Evolutionary conservation across 2,888 invertebrate species (phyloP), one percentile per base, ranked within the genome.

Genomic region (Anticlea derivata): DNA sequence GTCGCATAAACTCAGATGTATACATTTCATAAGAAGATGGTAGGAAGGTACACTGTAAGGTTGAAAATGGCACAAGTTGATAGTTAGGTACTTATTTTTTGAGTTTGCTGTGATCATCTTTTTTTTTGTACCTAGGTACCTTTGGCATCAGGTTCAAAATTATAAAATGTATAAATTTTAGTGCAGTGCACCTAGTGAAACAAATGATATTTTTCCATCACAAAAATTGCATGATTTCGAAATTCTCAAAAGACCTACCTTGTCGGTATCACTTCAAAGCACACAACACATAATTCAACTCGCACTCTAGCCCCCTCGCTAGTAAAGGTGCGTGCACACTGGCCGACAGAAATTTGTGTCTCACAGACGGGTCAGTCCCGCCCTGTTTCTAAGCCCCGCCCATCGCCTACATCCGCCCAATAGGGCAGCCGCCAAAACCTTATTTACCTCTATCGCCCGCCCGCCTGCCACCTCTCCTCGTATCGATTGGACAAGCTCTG

Each of bases 401-500:
- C 69, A 58, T 48, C 20, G 27, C 17, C 17, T 13, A 23, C 13
- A n/a, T n/a, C 41, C 47, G 55, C 5, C 87, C 83, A 88, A 83
- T 80, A 60, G 53, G 47, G 47, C 4, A 47, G 47, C 44, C 40
- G 55, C 66, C 69, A 88, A 70, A 84, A 80, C 79, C 68, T 88
- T 90, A 90, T 87, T 90, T 90, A 90, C 89, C 72, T 65, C 55
- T 68, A 79, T 66, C 83, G 66, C 74, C 83, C 82, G 80, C 81
- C 86, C 84, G 79, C 86, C 77, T 72, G 65, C 66, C 55, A 73
- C 75, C 68, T 71, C 82, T 76, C 71, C 70, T 67, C 64, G 70
- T 89, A 90, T 90, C 89, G 89, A 90, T 90, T 87, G 86, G 86
- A 74, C 80, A 69, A 58, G 69, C 74, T 64, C 71, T 72, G 75